Evolutionary conservation across 2,888 invertebrate genomes (phyloP).

Genomic region (Eupsilia transversa): DNA sequence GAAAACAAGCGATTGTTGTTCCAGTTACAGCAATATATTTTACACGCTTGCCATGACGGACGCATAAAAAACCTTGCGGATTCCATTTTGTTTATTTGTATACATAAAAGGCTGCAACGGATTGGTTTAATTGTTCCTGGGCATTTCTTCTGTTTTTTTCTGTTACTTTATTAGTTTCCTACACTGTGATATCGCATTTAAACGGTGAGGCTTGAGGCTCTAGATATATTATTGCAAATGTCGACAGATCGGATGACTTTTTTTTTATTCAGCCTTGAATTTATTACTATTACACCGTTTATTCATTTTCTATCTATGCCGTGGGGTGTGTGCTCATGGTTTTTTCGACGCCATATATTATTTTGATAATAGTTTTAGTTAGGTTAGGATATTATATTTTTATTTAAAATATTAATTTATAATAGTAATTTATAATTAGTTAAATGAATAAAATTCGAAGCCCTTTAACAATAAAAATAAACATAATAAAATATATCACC

Average conservation of each 20-base stretch:
- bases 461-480: no score
- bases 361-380: no score
- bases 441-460: no score
- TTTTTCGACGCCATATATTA: no score
- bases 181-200: background rate
- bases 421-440: no score
- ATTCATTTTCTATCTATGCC: no score
- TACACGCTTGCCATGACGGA: slow-evolving; percentile 67
- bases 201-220: no score
- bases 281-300: no score
- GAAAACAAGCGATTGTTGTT: slow-evolving; percentile 76
- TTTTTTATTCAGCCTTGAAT: background rate
- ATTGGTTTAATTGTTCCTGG: slow-evolving; percentile 5
- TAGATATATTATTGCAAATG: background rate
- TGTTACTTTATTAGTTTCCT: background rate
- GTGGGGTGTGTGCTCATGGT: no score
- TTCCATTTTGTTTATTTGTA: slow-evolving; percentile 45
- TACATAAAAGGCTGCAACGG: background rate
- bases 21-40: slow-evolving; percentile 71
- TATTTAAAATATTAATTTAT: no score
- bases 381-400: no score
- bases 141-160: background rate
- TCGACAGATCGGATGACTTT: background rate
- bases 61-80: slow-evolving; percentile 52
- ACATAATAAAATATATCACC: no score